Percentiles rank a stretch among this genome's conserved stretches.
Evolutionary conservation across 30 jellyfish, hydroid and myxozoan species (phyloP).

Genomic region (Turritopsis rubra): DNA sequence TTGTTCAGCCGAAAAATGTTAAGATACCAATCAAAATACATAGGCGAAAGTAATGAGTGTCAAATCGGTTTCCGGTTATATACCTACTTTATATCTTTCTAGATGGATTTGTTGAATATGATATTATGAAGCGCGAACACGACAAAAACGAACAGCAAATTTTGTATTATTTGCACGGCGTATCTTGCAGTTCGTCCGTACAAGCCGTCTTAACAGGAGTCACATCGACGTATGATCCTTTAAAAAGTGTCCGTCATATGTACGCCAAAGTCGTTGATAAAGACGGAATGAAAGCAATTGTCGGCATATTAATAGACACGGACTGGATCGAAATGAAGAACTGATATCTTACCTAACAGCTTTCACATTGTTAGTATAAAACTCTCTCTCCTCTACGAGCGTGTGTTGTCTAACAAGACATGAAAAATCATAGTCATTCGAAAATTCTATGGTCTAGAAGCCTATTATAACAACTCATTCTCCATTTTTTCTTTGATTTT

Average conservation of each 20-base stretch:
- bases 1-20: no score
- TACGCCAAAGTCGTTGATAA: not conserved
- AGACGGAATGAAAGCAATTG: not conserved
- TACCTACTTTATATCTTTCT: not conserved
- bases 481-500: no score
- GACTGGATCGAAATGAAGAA: not conserved
- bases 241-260: not conserved
- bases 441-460: no score
- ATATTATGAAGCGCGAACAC: not conserved
- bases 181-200: not conserved
- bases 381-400: no score
- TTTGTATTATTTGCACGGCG: not conserved
- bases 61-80: no score
- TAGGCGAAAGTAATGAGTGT: no score
- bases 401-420: no score
- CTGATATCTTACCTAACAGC: not conserved
- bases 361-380: no score
- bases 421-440: no score
- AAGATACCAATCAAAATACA: no score
- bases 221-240: not conserved
- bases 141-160: not conserved
- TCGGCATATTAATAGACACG: not conserved
- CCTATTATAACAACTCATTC: no score
- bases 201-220: not conserved
- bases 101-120: not conserved